Evolutionary conservation across 2,113 vertebrate genomes (phyloP).

Genomic region (Callionymus lyra): DNA sequence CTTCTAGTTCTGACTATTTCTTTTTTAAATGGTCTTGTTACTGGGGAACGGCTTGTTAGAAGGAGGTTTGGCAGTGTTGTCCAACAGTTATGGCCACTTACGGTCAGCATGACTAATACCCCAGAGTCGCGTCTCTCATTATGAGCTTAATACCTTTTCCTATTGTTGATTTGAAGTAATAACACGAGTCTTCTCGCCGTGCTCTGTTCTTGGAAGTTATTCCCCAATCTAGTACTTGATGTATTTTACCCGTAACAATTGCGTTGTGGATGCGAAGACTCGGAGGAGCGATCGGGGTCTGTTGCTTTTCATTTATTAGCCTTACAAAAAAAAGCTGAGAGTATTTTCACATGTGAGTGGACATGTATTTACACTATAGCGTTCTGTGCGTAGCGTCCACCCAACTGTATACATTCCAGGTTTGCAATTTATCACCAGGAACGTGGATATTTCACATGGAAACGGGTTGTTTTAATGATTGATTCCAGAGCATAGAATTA

Average conservation of each 20-base stretch:
- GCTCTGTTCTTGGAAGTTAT: not conserved
- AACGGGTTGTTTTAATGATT: constrained; percentile 44
- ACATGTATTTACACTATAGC: constrained; percentile 50
- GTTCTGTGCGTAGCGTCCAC: constrained; percentile 43
- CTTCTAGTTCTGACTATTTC: too few relatives aligned
- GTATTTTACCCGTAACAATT: too few relatives aligned
- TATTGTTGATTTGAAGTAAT: constrained; percentile 21
- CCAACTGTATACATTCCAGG: constrained; percentile 48
- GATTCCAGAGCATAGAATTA: constrained; percentile 41
- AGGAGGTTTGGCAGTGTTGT: constrained; percentile 34
- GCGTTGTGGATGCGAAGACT: constrained; percentile 2
- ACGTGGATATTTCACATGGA: constrained; percentile 32
- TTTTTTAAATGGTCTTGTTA: too few relatives aligned
- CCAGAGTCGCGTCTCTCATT: not conserved
- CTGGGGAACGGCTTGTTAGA: constrained; percentile 5
- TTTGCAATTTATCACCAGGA: constrained; percentile 38
- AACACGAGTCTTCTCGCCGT: not conserved
- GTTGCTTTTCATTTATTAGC: constrained; percentile 12
- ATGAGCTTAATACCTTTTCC: constrained; percentile 20
- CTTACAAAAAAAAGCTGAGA: constrained; percentile 30
- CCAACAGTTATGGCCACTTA: constrained; percentile 37
- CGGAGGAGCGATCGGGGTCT: constrained; percentile 10
- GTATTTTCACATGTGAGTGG: constrained; percentile 33
- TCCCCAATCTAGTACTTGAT: constrained; percentile 6
- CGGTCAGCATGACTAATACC: constrained; percentile 40